These are phyloP conservation scores for Malaclemys terrapin DNA, from an alignment of 2,113 vertebrate genomes.

Conservation along the genomic window DNA sequence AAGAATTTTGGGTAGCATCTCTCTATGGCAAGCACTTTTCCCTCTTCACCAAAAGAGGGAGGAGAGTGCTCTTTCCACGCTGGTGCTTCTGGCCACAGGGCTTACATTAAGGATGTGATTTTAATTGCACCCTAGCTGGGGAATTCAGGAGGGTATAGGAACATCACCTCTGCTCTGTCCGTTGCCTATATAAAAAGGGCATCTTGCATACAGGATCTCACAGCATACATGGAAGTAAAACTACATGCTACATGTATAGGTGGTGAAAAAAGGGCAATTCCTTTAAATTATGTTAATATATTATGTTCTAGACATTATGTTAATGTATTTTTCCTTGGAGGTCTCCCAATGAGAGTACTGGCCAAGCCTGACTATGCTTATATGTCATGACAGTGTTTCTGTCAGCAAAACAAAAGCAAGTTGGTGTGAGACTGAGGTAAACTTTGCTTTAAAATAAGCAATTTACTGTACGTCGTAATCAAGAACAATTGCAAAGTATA, in stretches of 20 bases:
- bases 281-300: slow-evolving; percentile 38
- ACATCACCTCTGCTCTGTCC: neutral
- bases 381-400: too few relatives aligned
- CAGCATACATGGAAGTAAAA: slow-evolving; percentile 3
- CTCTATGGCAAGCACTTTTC: too few relatives aligned
- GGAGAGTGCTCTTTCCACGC: too few relatives aligned
- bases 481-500: slow-evolving; percentile 19
- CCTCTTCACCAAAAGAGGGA: too few relatives aligned
- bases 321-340: too few relatives aligned
- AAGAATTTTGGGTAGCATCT: too few relatives aligned
- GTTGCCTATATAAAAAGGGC: neutral
- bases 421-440: slow-evolving; percentile 18
- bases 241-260: slow-evolving; percentile 5
- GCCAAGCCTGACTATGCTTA: too few relatives aligned
- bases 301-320: slow-evolving; percentile 30
- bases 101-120: neutral
- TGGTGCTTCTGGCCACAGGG: too few relatives aligned
- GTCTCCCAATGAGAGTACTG: too few relatives aligned
- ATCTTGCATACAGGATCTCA: neutral
- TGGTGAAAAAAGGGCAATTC: slow-evolving; percentile 5
- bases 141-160: slow-evolving; percentile 28
- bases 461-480: neutral
- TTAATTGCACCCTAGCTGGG: slow-evolving; percentile 34
- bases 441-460: slow-evolving; percentile 36
- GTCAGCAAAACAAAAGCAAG: slow-evolving; percentile 34